These are phyloP conservation scores for Nephila pilipes DNA, from an alignment of 1,140 invertebrate genomes.

Conservation along the genomic window DNA sequence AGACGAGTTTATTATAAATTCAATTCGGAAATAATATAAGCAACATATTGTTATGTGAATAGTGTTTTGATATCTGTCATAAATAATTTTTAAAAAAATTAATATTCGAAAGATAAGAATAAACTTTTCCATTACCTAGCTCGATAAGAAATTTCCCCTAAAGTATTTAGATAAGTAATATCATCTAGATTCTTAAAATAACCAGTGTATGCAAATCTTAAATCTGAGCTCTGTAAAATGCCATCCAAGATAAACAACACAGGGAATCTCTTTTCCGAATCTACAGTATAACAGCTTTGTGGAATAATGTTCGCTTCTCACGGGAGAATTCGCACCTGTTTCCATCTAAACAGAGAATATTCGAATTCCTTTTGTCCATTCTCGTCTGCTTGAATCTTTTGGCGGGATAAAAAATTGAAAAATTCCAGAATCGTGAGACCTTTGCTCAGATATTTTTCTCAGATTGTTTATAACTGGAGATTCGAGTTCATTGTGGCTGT, in stretches of 20 bases:
- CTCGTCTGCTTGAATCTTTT: not conserved
- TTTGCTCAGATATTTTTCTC: not conserved
- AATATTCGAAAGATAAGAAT: too few species aligned
- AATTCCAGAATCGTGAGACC: not conserved
- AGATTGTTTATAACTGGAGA: too few species aligned
- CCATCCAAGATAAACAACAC: not conserved
- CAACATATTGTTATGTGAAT: too few species aligned
- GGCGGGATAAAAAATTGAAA: not conserved
- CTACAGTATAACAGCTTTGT: not conserved
- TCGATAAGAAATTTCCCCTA: too few species aligned
- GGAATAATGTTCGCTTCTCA: conserved; percentile 8
- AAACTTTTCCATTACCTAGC: too few species aligned
- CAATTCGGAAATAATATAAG: too few species aligned
- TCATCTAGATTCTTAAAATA: not conserved
- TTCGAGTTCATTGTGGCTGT: too few species aligned
- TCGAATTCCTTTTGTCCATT: conserved; percentile 22
- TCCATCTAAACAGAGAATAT: not conserved
- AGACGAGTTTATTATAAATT: too few species aligned
- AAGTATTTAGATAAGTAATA: not conserved
- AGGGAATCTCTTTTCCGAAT: not conserved
- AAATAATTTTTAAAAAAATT: too few species aligned
- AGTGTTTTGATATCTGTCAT: too few species aligned
- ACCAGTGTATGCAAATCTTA: not conserved
- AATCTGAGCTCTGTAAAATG: not conserved
- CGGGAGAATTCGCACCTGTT: not conserved